Percentiles rank a stretch among this genome's conserved stretches.
Conservation (phyloP, 1,140 invertebrate species). For the Trichonephila clavipes region DNA sequence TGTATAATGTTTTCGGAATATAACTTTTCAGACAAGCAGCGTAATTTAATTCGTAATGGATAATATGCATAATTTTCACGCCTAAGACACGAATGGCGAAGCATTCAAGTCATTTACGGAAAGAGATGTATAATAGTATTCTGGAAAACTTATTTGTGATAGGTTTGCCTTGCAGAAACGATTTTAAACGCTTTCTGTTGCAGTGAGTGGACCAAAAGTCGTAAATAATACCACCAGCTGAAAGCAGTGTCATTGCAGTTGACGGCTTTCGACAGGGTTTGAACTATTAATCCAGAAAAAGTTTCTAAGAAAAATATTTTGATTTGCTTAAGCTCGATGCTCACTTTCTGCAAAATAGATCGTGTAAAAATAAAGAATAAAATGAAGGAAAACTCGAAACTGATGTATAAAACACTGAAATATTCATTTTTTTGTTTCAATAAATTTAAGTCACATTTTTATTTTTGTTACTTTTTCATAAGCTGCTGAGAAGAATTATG, state of each 20-base stretch:
- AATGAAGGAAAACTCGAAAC: too few relatives aligned
- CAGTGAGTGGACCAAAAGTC: background rate
- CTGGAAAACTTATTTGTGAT: constrained; percentile 37
- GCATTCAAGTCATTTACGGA: constrained; percentile 17
- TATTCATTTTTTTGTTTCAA: too few relatives aligned
- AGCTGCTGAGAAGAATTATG: too few relatives aligned
- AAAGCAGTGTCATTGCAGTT: constrained; percentile 21
- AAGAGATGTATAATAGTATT: constrained; percentile 37
- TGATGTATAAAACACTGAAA: too few relatives aligned
- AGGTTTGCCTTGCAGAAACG: constrained; percentile 19
- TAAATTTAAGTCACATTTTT: too few relatives aligned
- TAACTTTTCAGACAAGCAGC: constrained; percentile 48
- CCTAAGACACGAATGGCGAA: constrained; percentile 6
- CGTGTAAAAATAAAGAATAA: too few relatives aligned
- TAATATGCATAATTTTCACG: constrained; percentile 38
- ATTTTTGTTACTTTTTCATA: too few relatives aligned
- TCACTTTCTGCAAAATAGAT: background rate
- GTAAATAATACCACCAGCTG: constrained; percentile 46
- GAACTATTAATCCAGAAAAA: constrained; percentile 14
- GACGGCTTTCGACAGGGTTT: background rate
- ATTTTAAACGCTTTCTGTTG: constrained; percentile 46
- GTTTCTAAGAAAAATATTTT: background rate
- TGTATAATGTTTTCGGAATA: constrained; percentile 50
- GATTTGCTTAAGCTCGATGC: background rate
- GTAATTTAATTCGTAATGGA: constrained; percentile 62